phyloP scores from a whole-genome alignment of 2,797 vertebrate species.

The Darevskia mixta region DNA sequence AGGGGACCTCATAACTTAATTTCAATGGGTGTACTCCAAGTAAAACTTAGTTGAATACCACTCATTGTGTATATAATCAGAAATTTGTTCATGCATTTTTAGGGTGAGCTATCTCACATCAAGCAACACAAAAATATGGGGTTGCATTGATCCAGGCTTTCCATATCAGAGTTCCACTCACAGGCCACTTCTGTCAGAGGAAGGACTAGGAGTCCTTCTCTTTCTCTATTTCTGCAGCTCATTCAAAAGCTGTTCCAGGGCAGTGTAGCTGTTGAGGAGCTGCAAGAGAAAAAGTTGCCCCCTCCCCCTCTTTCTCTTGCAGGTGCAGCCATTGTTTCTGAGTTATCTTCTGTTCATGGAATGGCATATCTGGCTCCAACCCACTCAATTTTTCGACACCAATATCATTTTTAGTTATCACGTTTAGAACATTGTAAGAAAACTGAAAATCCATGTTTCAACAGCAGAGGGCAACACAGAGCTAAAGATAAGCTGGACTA shows the following conservation, averaged over 20 bases:
- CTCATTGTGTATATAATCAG: background rate
- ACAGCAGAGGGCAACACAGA: slow-evolving; percentile 14
- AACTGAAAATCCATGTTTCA: background rate
- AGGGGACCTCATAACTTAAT: no score
- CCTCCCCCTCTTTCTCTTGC: no score
- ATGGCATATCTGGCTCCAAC: background rate
- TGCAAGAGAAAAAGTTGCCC: background rate
- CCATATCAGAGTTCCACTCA: background rate
- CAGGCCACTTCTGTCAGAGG: background rate
- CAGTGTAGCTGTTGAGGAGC: background rate
- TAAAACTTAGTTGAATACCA: no score
- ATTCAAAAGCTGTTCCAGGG: background rate
- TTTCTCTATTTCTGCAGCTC: background rate
- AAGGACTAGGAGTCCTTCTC: no score
- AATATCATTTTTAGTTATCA: background rate
- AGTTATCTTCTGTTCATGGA: no score
- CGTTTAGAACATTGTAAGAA: background rate
- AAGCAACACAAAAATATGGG: background rate
- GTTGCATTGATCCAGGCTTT: no score
- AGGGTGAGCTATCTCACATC: background rate
- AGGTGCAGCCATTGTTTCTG: background rate
- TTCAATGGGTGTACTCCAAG: no score
- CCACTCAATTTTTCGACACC: background rate
- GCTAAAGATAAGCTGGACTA: background rate
- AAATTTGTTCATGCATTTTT: background rate